Evolutionary conservation across 1,140 invertebrate genomes (phyloP).

Genomic region (Glossosoma conforme): DNA sequence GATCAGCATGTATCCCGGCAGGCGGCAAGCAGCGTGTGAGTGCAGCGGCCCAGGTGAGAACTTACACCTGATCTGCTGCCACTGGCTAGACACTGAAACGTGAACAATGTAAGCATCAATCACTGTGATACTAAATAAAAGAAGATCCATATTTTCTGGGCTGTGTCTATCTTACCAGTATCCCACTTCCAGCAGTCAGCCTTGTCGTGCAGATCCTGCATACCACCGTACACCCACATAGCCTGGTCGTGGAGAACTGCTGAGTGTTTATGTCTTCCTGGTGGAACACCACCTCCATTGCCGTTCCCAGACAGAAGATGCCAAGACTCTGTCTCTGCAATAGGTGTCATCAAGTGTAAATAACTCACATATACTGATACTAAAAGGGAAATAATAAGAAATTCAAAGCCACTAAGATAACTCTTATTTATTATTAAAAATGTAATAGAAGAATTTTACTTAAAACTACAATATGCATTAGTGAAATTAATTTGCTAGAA

Average conservation of each 20-base stretch:
- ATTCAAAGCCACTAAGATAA: no score
- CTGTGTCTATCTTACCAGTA: conserved; percentile 44
- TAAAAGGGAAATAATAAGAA: no score
- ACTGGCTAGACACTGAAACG: conserved; percentile 56
- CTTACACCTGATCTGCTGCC: conserved; percentile 64
- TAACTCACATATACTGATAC: no score
- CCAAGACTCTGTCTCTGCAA: conserved; percentile 72
- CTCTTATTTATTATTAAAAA: no score
- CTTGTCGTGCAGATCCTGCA: conserved; percentile 77
- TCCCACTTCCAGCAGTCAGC: conserved; percentile 84
- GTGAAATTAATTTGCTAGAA: no score
- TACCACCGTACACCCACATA: conserved; percentile 87
- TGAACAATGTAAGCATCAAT: no score
- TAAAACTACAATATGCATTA: no score
- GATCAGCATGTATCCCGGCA: conserved; percentile 75
- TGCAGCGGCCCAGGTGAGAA: conserved; percentile 70
- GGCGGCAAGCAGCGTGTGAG: conserved; percentile 75
- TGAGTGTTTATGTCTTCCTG: conserved; percentile 79
- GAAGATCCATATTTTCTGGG: no score
- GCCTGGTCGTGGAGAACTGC: conserved; percentile 71
- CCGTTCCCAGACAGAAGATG: conserved; percentile 55
- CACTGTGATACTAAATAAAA: no score
- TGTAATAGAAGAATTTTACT: no score
- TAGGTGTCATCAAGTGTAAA: neutral
- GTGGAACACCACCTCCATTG: conserved; percentile 50